phyloP scores from a whole-genome alignment of 2,113 vertebrate species.

The Atlantisia rogersi region DNA sequence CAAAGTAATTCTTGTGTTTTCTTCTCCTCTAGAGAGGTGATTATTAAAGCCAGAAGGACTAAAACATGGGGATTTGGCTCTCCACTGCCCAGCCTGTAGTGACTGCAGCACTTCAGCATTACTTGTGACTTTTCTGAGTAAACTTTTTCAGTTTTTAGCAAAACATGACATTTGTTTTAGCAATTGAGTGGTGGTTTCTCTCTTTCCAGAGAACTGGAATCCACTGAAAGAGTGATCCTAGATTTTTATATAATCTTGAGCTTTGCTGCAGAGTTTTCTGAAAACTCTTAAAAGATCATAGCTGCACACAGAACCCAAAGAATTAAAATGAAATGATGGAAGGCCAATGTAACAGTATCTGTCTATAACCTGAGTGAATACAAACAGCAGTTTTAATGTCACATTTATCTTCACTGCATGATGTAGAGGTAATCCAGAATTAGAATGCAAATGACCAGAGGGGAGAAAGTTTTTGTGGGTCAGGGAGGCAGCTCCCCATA shows the following conservation, averaged over 20 bases:
- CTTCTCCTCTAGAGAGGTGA: not conserved
- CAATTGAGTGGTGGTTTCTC: not conserved
- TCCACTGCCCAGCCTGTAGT: not conserved
- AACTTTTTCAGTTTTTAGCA: not conserved
- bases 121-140: not conserved
- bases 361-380: not conserved
- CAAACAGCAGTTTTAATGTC: not conserved
- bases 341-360: not conserved
- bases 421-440: not conserved
- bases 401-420: not conserved
- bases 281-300: not conserved
- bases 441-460: not conserved
- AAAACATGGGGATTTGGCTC: not conserved
- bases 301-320: not conserved
- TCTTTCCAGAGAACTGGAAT: not conserved
- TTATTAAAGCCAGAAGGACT: slow-evolving; percentile 6
- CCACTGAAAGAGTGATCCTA: not conserved
- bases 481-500: not conserved
- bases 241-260: not conserved
- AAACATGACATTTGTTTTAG: not conserved
- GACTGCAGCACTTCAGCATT: not conserved
- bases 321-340: not conserved
- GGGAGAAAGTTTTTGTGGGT: not conserved
- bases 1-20: not conserved
- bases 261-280: not conserved